Evolutionary conservation across 2,113 vertebrate species (phyloP), one percentile per base, ranked within the genome.

Genomic region (Patagioenas fasciata): DNA sequence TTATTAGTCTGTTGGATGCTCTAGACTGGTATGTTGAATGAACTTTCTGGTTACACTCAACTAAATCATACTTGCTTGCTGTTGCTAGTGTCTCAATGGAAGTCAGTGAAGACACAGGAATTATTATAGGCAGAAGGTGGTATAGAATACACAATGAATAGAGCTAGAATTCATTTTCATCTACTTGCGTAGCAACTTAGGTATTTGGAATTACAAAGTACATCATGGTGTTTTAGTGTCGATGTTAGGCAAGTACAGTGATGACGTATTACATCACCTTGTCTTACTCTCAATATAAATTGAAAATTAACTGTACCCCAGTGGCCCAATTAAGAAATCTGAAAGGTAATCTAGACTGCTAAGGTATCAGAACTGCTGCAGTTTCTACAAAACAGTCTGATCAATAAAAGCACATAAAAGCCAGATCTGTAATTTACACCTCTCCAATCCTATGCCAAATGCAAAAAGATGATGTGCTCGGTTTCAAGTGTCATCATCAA

Each of bases 381-480:
- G 84, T 72, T 96, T 72, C 75, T 95, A 65, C 0, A 0, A 96
- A 97, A 78, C 53, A 77, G 34, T 57, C 73, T 82, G 92, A 97
- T 98, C 96, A 97, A 97, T 97, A 97, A 95, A 70, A 40, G 44
- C 79, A 92, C 91, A 91, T 96, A 96, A 97, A 97, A 97, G 84
- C 58, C 86, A 94, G 90, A 93, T 89, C 85, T 42, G 8, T 93
- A 96, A 97, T 97, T 97, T 95, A 95, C 86, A 97, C 91, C 90
- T 96, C 70, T 81, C 65, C 19, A 5, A 67, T 56, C 94, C 82
- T 78, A 92, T 91, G 81, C 69, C 62, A 91, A 94, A 96, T 13
- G 75, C 88, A 78, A 42, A 74, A 85, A 94, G 94, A 97, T 94
- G 67, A 97, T 97, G 40, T 48, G 85, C 67, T 93, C 69, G 34